Conservation (phyloP, 2,113 vertebrate species). For the Mobula hypostoma region DNA sequence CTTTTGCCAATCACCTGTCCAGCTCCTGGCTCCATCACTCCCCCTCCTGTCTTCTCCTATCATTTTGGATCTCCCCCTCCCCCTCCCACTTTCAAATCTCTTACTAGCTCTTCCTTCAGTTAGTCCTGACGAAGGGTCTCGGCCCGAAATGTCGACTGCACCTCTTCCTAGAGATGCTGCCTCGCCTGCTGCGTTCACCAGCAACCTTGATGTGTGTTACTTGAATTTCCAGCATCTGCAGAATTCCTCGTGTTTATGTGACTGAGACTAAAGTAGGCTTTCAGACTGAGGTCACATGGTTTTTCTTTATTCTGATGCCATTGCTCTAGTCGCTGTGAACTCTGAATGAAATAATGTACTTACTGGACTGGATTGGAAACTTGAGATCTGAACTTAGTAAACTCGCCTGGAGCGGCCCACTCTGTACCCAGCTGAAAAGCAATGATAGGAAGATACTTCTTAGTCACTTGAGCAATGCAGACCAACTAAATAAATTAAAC, state of each 20-base stretch:
- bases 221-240: too few relatives aligned
- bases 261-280: neutral
- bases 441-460: conserved; percentile 9
- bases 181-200: too few relatives aligned
- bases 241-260: neutral
- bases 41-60: too few relatives aligned
- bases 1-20: too few relatives aligned
- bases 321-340: neutral
- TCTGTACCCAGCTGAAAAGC: conserved; percentile 79
- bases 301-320: neutral
- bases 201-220: too few relatives aligned
- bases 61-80: too few relatives aligned
- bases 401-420: conserved; percentile 93
- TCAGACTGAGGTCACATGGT: neutral
- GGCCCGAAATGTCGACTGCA: too few relatives aligned
- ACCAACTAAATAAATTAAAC: neutral
- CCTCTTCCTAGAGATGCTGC: too few relatives aligned
- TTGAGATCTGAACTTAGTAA: conserved; percentile 96
- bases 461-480: neutral
- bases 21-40: too few relatives aligned
- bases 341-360: conserved; percentile 45
- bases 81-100: too few relatives aligned
- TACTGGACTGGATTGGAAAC: conserved; percentile 88
- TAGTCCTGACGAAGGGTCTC: too few relatives aligned
- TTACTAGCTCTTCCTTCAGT: too few relatives aligned